phyloP scores from a whole-genome alignment of 2,888 invertebrate genomes.

The Cynaeus angustus region DNA sequence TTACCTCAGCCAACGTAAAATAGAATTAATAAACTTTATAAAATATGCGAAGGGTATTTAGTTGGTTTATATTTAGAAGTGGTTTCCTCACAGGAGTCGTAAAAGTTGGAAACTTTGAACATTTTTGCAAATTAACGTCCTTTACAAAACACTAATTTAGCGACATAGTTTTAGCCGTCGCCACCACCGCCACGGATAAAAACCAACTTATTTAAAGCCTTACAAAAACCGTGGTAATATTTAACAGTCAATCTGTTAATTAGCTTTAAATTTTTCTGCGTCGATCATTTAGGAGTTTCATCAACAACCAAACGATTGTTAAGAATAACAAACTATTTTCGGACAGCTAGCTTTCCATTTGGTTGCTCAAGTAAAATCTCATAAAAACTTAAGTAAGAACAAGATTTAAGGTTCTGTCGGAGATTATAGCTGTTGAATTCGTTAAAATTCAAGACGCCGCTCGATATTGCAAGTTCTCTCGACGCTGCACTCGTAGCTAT shows the following conservation, averaged over 20 bases:
- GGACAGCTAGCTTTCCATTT: too few relatives aligned
- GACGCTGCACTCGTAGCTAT: conserved; percentile 1
- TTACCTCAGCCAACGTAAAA: neutral
- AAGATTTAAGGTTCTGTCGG: neutral
- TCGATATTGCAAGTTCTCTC: neutral
- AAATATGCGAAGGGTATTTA: neutral
- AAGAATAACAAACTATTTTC: too few relatives aligned
- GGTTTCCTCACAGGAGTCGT: conserved; percentile 1
- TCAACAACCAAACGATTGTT: too few relatives aligned
- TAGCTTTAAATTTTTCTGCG: too few relatives aligned
- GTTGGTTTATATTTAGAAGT: neutral
- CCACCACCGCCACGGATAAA: too few relatives aligned
- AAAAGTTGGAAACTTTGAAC: conserved; percentile 10
- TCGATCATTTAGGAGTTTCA: too few relatives aligned
- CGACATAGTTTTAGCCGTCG: neutral
- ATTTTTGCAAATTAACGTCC: conserved; percentile 2
- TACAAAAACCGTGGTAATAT: too few relatives aligned
- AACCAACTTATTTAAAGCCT: too few relatives aligned
- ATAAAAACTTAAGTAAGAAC: neutral
- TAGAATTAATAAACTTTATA: neutral
- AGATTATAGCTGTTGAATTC: neutral
- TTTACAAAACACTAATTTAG: neutral
- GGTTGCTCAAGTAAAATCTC: too few relatives aligned
- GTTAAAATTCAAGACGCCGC: neutral
- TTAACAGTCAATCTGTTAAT: too few relatives aligned